Conservation (phyloP, 2,797 vertebrate genomes). For the Menidia menidia region DNA sequence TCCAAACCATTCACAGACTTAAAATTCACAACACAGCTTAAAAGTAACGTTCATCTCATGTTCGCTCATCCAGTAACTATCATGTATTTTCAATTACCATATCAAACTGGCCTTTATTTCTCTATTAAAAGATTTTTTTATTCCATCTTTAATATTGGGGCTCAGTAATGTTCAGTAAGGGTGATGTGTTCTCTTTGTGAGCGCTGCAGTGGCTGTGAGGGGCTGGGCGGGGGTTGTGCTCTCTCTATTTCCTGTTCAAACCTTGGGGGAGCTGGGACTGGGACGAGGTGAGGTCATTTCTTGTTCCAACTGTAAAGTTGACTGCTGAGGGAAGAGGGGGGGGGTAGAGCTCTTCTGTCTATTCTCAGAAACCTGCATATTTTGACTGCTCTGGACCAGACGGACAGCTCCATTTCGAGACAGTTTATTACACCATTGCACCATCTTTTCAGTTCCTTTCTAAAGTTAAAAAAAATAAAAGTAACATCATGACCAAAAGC, state of each 20-base stretch:
- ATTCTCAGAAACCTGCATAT: constrained; percentile 23
- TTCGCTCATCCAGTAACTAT: constrained; percentile 38
- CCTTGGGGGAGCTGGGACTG: constrained; percentile 67
- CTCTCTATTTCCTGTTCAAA: constrained; percentile 73
- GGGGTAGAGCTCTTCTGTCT: constrained; percentile 7
- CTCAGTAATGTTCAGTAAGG: constrained; percentile 18
- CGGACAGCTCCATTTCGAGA: not conserved
- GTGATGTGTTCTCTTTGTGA: constrained; percentile 48
- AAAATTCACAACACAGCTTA: constrained; percentile 56
- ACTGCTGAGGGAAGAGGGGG: constrained; percentile 19
- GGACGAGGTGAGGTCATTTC: constrained; percentile 76
- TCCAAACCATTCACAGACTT: constrained; percentile 77
- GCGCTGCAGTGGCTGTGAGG: constrained; percentile 35
- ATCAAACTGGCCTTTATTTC: constrained; percentile 11
- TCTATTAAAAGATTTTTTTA: not conserved
- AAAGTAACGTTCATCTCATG: constrained; percentile 40
- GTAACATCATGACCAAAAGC: too few species aligned
- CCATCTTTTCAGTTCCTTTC: too few species aligned
- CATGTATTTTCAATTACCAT: constrained; percentile 24
- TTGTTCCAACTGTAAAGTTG: constrained; percentile 70
- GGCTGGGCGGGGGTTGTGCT: constrained; percentile 51
- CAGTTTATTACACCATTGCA: not conserved
- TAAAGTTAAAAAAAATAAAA: too few species aligned
- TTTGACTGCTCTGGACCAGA: constrained; percentile 11
- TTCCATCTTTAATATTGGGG: constrained; percentile 27